Base-by-base conservation (phyloP, 2,113 vertebrate species). In the Aphyosemion australe region DNA sequence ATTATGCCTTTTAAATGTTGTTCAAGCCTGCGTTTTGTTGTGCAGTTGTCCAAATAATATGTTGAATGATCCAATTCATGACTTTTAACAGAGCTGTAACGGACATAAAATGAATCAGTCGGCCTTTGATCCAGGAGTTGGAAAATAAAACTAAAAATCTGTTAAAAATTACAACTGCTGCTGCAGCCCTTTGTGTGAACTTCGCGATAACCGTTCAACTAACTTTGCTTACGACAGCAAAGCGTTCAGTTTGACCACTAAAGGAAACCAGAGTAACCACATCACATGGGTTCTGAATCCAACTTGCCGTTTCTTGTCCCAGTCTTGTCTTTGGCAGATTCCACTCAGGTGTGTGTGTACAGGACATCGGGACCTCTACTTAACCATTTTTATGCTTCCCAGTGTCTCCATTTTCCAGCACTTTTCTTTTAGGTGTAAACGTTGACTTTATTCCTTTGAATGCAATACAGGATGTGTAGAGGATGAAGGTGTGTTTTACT, bases 311-410 rank as follows among this genome's bases (percentile, higher is more conserved):
- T 50, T 45, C 57, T 12, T 55, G 49, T 49, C 18, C 7, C 21
- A 31, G n/a, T n/a, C n/a, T n/a, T n/a, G 72, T 72, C 45, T 69
- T 61, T 69, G 61, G 59, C 75, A 81, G 69, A 69, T 78, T 37
- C 72, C 66, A 59, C 55, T 65, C 39, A 74, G 74, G 81, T 83
- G 55, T 83, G 52, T 74, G 65, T 81, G 84, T 75, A 79, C 77
- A 76, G 67, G 66, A 65, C 65, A 77, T 72, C 45, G 72, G 52
- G 54, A 62, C 60, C 56, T 51, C 54, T 54, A 11, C 52, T 76
- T 62, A 73, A 55, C 74, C 53, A 1, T 48, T 45, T 56, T 4
- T 3, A 0, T 41, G 18, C 49, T 13, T 52, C 57, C 19, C 41
- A 61, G 32, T 14, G 54, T 60, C 72, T 75, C 13, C 16, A 37